Conservation (phyloP, 2,888 invertebrate species). For the Chymomyza procnemis region DNA sequence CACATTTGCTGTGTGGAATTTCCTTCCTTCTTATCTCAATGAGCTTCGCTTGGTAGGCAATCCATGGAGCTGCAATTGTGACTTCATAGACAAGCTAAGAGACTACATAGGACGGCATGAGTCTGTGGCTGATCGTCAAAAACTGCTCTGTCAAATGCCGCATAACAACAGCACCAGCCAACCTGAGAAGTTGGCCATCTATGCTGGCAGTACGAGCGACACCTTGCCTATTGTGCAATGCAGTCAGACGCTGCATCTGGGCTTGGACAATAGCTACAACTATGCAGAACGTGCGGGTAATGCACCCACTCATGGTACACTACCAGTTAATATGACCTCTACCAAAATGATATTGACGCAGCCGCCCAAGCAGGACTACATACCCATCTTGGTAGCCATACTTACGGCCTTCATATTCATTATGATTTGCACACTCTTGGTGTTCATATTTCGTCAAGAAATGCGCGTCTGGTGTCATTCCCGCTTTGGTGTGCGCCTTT, state of each 20-base stretch:
- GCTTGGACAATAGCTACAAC: conserved; percentile 49
- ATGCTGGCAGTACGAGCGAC: conserved; percentile 49
- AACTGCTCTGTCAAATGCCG: conserved; percentile 84
- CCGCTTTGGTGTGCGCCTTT: conserved; percentile 89
- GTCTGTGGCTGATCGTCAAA: conserved; percentile 86
- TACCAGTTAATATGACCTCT: conserved; percentile 83
- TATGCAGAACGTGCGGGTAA: conserved; percentile 47
- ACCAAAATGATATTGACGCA: conserved; percentile 80
- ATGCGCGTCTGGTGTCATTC: conserved; percentile 93
- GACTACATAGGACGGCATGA: conserved; percentile 88
- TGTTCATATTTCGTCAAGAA: conserved; percentile 89
- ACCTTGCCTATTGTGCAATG: conserved; percentile 69
- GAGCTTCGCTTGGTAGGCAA: conserved; percentile 87
- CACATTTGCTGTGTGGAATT: conserved; percentile 89
- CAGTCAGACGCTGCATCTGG: conserved; percentile 61
- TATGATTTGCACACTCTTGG: conserved; percentile 86
- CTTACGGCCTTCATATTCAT: conserved; percentile 87
- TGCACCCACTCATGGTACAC: not conserved
- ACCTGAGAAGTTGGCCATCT: conserved; percentile 66
- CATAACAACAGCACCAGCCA: conserved; percentile 61
- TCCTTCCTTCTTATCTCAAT: conserved; percentile 82
- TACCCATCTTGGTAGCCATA: conserved; percentile 88
- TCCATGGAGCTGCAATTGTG: conserved; percentile 93
- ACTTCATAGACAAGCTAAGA: conserved; percentile 88
- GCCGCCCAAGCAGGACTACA: conserved; percentile 86